Percentiles rank a stretch among this genome's conserved stretches.
Evolutionary conservation across 2,113 vertebrate species (phyloP).

Genomic region (Apteryx owenii): DNA sequence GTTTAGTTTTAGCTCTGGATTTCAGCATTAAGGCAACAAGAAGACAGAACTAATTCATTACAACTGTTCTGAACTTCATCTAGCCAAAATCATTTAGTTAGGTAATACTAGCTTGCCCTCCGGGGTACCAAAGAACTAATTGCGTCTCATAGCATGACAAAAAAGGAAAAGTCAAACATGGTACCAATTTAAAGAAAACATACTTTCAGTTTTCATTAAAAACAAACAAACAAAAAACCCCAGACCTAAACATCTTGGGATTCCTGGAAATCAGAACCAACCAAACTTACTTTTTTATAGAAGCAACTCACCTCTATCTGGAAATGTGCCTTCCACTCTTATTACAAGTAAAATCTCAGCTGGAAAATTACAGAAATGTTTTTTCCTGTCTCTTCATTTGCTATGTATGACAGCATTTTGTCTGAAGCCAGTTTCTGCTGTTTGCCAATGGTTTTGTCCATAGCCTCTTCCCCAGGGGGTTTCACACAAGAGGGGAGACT

Average conservation of each 20-base stretch:
- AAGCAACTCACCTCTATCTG: slow-evolving; percentile 69
- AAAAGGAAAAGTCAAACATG: slow-evolving; percentile 2
- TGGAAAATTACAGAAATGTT: slow-evolving; percentile 71
- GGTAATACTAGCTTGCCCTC: neutral
- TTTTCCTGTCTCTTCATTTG: slow-evolving; percentile 73
- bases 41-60: neutral
- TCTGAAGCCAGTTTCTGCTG: slow-evolving; percentile 69
- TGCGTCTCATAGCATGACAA: neutral
- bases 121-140: neutral
- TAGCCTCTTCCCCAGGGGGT: slow-evolving; percentile 69
- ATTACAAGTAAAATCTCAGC: slow-evolving; percentile 68
- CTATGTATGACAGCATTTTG: slow-evolving; percentile 70
- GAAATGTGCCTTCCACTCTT: slow-evolving; percentile 68
- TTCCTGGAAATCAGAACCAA: slow-evolving; percentile 60
- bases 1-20: neutral
- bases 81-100: neutral
- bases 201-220: slow-evolving; percentile 38
- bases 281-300: slow-evolving; percentile 62
- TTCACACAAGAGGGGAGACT: slow-evolving; percentile 74
- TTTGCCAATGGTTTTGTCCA: slow-evolving; percentile 71
- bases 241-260: slow-evolving; percentile 36
- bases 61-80: neutral
- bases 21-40: neutral
- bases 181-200: slow-evolving; percentile 39
- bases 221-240: slow-evolving; percentile 11